These are phyloP conservation scores for Drosophila tani DNA, from an alignment of 1,140 invertebrate species.

Conservation along the genomic window DNA sequence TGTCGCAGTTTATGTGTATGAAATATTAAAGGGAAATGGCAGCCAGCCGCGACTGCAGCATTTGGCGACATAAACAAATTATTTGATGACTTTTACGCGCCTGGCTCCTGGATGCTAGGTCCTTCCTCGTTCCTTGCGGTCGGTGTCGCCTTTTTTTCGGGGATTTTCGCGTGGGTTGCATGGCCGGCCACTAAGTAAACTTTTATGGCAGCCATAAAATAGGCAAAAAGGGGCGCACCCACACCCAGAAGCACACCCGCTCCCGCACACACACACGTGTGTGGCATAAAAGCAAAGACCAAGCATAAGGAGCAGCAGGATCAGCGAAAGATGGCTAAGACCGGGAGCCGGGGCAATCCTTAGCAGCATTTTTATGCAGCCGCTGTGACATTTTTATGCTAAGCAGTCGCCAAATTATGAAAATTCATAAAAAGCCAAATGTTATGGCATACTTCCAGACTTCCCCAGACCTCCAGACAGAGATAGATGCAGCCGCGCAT, in stretches of 20 bases:
- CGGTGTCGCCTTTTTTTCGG: constrained; percentile 20
- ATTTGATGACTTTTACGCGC: constrained; percentile 73
- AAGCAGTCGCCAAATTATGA: constrained; percentile 81
- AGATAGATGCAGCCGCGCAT: constrained; percentile 22
- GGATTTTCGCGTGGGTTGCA: constrained; percentile 43
- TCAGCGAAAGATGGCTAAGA: constrained; percentile 22
- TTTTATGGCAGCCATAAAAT: constrained; percentile 78
- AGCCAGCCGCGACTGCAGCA: constrained; percentile 35
- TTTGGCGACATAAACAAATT: constrained; percentile 79
- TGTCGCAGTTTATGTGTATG: constrained; percentile 28
- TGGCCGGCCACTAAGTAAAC: constrained; percentile 75
- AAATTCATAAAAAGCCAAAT: constrained; percentile 81
- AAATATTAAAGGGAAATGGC: constrained; percentile 48
- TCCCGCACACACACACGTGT: constrained; percentile 30
- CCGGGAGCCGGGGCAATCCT: constrained; percentile 36
- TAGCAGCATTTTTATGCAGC: constrained; percentile 73
- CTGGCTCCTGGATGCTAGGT: not conserved
- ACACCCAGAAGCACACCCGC: constrained; percentile 18
- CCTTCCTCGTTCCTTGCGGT: constrained; percentile 14
- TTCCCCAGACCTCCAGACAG: constrained; percentile 1
- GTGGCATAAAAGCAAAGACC: constrained; percentile 66
- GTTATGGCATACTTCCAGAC: constrained; percentile 70
- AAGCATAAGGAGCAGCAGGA: constrained; percentile 40
- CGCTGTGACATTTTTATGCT: constrained; percentile 82
- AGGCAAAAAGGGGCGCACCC: constrained; percentile 69